Base-by-base conservation (phyloP, 1,140 invertebrate genomes). In the Formica exsecta region DNA sequence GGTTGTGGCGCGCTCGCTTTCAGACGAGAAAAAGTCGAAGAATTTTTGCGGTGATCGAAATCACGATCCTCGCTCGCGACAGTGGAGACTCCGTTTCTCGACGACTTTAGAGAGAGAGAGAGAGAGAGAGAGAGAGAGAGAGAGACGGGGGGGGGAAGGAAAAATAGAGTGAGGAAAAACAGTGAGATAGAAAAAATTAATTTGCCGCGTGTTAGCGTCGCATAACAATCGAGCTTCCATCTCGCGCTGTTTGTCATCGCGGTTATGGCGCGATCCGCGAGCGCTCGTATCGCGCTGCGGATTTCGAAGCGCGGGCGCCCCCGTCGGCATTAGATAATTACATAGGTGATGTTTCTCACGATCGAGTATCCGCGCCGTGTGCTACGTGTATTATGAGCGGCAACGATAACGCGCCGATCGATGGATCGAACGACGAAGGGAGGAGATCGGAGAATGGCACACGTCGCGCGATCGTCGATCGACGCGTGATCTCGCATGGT, bases 21-120 rank as follows among this genome's bases (percentile, higher is more conserved):
- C n/a, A 19, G 13, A 51, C 61, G 25, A 0, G 38, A 48, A 22
- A 36, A 22, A 44, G 19, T 5, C 59, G 70, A 22, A n/a, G 59
- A 51, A 62, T 13, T 57, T 13, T 57, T 13, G 5, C 80, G 41
- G 16, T 29, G 44, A 9, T 65, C 61, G 16, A 4, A 25, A 16
- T 16, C 8, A 77, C 89, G 66, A 44, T 38, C 77, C 65, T 41
- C 64, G 73, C 86, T 86, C 89, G 87, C 88, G 86, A 64, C 61
- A n/a, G 71, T 76, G 44, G 19, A 2, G 48, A 51, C n/a, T 62
- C 29, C 41, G 36, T 16, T 62, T 44, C 41, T 84, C 61, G 25
- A 11, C 44, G 9, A 7, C 36, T 44, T 25, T 29, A 8, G 4
- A 38, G 51, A 16, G 36, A 32, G 36, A 29, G 68, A 38, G 62